These are phyloP conservation scores for Lepidocyrtoides sp. DNA, from an alignment of 2,888 invertebrate genomes.

Conservation along the genomic window DNA sequence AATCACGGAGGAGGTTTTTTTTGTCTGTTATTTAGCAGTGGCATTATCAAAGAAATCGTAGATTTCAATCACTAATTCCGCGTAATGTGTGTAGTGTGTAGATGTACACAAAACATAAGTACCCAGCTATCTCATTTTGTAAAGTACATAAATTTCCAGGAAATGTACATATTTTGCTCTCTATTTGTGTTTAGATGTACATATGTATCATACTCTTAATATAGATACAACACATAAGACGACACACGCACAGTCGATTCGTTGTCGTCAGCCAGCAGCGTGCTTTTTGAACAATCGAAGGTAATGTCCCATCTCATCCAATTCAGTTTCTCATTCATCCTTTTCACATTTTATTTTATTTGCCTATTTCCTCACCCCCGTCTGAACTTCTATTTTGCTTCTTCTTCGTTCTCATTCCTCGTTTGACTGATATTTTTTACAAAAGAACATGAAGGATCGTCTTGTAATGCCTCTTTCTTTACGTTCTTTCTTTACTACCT, in stretches of 20 bases:
- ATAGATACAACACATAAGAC: too few species aligned
- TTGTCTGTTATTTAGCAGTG: slow-evolving; percentile 7
- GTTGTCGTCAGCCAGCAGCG: background rate
- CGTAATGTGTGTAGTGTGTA: background rate
- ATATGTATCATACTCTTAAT: too few species aligned
- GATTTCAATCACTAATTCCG: slow-evolving; percentile 16
- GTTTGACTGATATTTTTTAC: slow-evolving; percentile 69
- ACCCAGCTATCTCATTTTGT: too few species aligned
- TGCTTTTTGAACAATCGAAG: slow-evolving; percentile 53
- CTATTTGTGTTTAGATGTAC: too few species aligned
- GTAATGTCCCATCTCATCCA: slow-evolving; percentile 76
- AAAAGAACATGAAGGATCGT: slow-evolving; percentile 67
- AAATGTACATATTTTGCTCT: too few species aligned
- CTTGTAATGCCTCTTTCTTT: slow-evolving; percentile 55
- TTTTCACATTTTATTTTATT: slow-evolving; percentile 80
- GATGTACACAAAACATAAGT: background rate
- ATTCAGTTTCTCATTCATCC: slow-evolving; percentile 80
- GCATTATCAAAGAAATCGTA: slow-evolving; percentile 12
- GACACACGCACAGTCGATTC: slow-evolving; percentile 32
- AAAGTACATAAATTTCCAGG: too few species aligned
- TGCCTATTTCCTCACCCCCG: slow-evolving; percentile 72
- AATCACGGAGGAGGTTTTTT: background rate
- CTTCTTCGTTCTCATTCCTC: slow-evolving; percentile 64
- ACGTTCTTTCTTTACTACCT: background rate
- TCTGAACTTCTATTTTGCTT: slow-evolving; percentile 45